Base-by-base conservation (phyloP, 2,888 invertebrate genomes). In the Balanococcus diminutus region DNA sequence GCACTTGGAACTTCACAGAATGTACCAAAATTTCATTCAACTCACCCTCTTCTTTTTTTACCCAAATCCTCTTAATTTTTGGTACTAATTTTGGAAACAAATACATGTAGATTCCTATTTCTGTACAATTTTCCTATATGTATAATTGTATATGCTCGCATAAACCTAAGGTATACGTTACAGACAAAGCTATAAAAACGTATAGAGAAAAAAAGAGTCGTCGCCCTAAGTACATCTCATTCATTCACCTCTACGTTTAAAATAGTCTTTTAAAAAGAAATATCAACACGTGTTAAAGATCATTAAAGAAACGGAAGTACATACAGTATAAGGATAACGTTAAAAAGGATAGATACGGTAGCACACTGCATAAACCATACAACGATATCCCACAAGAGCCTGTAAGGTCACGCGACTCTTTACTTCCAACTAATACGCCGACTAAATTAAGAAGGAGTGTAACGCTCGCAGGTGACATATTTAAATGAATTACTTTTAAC, bases 381-480 rank as follows among this genome's bases (percentile, higher is more conserved):
- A 72, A 31, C 28, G 32, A 72, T 72, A 72, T 72, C 72, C 72
- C 32, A 72, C 72, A 72, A 25, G 32, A 72, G 72, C 32, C 72
- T 72, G 72, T 16, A 31, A 72, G 72, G 72, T 72, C 72, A 72
- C 72, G 72, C 72, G 72, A 72, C 72, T 72, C 28, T 72, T 31
- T 72, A 28, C n/a, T 72, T 31, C 16, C 72, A 72, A 72, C 25
- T 46, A 46, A 46, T 46, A 46, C 46, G 32, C 72, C 72, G 72
- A 16, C 72, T 72, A 72, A 72, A 72, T 72, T 72, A 72, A 72
- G 72, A 32, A 72, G 72, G 72, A 72, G 72, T 72, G 72, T 72
- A 72, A 72, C 72, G 72, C 31, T 72, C 72, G 72, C 72, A 72
- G 72, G 72, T 72, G 72, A 72, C 72, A 72, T 72, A 72, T 72